Evolutionary conservation across 2,888 invertebrate genomes (phyloP), one percentile per base, ranked within the genome.

Genomic region (Polydrusus cervinus): DNA sequence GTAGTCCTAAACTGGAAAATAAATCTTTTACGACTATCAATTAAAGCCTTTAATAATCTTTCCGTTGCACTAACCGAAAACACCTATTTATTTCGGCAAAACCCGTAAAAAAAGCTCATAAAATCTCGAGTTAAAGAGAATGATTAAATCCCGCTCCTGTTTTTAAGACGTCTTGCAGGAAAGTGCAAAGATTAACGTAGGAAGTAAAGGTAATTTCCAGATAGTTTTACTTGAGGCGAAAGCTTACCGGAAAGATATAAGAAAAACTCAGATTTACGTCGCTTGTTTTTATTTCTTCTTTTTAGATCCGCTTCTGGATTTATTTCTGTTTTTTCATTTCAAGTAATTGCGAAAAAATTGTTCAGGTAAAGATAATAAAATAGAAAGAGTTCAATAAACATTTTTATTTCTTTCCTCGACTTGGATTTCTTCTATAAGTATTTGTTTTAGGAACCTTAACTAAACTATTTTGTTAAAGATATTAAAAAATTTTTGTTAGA

Each of bases 131-230:
- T 55, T 55, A 55, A 55, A 55, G 55, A 55, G 55, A 34, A 55
- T 55, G 55, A 55, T 55, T 55, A 55, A 55, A 55, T 55, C 55
- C 55, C 20, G 55, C 55, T 55, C 55, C 55, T 55, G 55, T 55
- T 55, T 55, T 55, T 55, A 55, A 55, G 55, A 55, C 55, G 55
- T 34, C 55, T 55, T 55, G 55, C 55, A 55, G 55, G 55, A 55
- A 55, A 55, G 55, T 55, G 55, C 55, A 55, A 55, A 55, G 55
- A 55, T 55, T 55, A 55, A 55, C 55, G 55, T 55, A 34, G 55
- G 55, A 55, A 55, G 55, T 34, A 55, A 55, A 55, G 55, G 55
- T 55, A 55, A 55, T 55, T 55, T 34, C 34, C 55, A 55, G 34
- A 55, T 55, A 55, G 55, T 55, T 55, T 55, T 55, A 30, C 55